phyloP scores from a whole-genome alignment of 30 jellyfish, hydroid and myxozoan species.

The Pelagia noctiluca region DNA sequence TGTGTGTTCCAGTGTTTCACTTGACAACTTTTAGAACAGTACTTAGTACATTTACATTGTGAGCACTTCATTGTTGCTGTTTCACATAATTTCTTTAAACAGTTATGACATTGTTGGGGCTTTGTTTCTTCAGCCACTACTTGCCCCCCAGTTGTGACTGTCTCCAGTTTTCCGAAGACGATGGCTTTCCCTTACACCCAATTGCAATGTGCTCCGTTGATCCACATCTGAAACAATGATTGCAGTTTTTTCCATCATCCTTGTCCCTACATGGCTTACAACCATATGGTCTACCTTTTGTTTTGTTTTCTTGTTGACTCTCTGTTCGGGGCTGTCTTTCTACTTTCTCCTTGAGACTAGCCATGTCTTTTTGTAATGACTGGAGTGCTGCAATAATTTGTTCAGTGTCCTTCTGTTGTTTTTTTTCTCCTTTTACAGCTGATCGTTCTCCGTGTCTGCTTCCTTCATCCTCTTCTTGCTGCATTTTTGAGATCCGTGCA shows the following conservation, averaged over 20 bases:
- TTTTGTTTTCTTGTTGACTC: slow-evolving; percentile 1
- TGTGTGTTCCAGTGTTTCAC: slow-evolving; percentile 25
- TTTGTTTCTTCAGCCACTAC: slow-evolving; percentile 20
- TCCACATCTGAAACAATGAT: slow-evolving; percentile 48
- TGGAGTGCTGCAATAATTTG: slow-evolving; percentile 25
- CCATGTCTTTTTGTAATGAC: slow-evolving; percentile 42
- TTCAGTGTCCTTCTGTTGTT: slow-evolving; percentile 14
- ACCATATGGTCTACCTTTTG: slow-evolving; percentile 11
- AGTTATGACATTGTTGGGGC: slow-evolving; percentile 19
- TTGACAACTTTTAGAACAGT: slow-evolving; percentile 36
- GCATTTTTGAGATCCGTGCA: not conserved
- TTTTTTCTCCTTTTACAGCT: slow-evolving; percentile 5
- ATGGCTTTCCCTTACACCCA: slow-evolving; percentile 7
- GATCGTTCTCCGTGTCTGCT: slow-evolving; percentile 4
- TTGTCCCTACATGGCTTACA: slow-evolving; percentile 20
- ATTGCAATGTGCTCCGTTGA: slow-evolving; percentile 20
- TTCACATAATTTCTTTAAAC: not conserved
- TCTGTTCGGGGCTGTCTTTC: not conserved
- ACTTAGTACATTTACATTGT: slow-evolving; percentile 15
- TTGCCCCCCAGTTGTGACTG: slow-evolving; percentile 39
- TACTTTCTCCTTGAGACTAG: slow-evolving; percentile 13
- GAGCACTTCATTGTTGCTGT: not conserved
- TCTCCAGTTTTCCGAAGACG: slow-evolving; percentile 38
- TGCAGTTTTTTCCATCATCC: slow-evolving; percentile 33
- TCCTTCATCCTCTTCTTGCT: not conserved